Evolutionary conservation across 1,140 invertebrate genomes (phyloP), one percentile per base, ranked within the genome.

Genomic region (Apis laboriosa): DNA sequence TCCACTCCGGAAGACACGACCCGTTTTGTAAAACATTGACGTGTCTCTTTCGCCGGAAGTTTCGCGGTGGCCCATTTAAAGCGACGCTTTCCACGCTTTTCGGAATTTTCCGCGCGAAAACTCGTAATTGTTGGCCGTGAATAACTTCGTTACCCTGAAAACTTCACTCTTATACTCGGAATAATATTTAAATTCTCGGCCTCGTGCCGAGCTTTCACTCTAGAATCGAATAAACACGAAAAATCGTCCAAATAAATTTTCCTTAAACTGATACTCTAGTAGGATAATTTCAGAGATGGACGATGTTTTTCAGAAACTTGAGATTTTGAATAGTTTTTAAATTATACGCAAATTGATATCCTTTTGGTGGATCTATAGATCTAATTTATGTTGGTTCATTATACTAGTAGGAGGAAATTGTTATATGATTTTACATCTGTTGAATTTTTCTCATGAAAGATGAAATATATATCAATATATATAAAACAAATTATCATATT

Each of bases 141-240:
- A 74, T 80, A 74, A 74, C 61, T 80, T 80, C 60, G 63, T 80
- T 74, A 80, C 70, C 53, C 17, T 21, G 15, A 34, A 28, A 75
- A 66, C 55, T 73, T 55, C 53, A 73, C 49, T 43, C 34, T 73
- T 73, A 64, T 51, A 17, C 64, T 73, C 19, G 28, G n/a, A 80
- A 73, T 74, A 19, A 74, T 74, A 74, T 80, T 80, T 80, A 74
- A 80, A 80, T 56, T 55, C 5, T 3, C 49, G 15, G 15, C 51
- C 34, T 19, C 51, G 24, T 53, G 53, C 49, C n/a, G 7, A 19
- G 49, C 28, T 24, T n/a, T 21, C 51, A 55, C 70, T 60, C 56
- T 34, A 34, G 70, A 64, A 64, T 63, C 51, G 78, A 74, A 56
- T 74, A 55, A 56, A 73, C 17, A 28, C 21, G 1, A 49, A 70